Conservation (phyloP, 2,797 vertebrate species). For the Gambusia yucatana region DNA sequence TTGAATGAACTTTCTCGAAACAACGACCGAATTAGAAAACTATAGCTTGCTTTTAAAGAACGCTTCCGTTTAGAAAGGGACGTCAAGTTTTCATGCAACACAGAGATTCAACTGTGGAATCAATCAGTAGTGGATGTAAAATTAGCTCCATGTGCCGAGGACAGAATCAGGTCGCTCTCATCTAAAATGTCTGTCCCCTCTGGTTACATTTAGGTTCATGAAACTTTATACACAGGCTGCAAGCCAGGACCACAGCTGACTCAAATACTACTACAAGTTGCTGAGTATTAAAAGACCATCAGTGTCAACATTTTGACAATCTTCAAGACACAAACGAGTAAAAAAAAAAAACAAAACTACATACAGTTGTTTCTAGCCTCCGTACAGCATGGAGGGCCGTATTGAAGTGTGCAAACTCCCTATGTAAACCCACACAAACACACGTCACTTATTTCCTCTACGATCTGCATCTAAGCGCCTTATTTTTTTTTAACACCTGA, state of each 20-base stretch:
- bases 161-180: conserved; percentile 40
- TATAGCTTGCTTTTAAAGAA: neutral
- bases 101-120: conserved; percentile 14
- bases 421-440: conserved; percentile 9
- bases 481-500: neutral
- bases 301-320: conserved; percentile 16
- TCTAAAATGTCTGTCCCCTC: conserved; percentile 56
- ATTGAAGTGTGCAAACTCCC: conserved; percentile 18
- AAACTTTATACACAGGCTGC: conserved; percentile 48
- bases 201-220: conserved; percentile 50
- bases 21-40: neutral
- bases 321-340: neutral
- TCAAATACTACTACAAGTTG: conserved; percentile 41
- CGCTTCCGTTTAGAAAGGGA: neutral
- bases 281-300: neutral
- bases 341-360: conserved; percentile 16
- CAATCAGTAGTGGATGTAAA: conserved; percentile 17
- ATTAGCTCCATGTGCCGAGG: conserved; percentile 21
- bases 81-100: neutral
- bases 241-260: conserved; percentile 49
- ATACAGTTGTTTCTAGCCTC: neutral
- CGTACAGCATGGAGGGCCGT: conserved; percentile 13
- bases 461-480: neutral
- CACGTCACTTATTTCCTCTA: neutral
- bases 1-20: neutral